Conservation (phyloP, 2,888 invertebrate genomes). For the Frankliniella fusca region DNA sequence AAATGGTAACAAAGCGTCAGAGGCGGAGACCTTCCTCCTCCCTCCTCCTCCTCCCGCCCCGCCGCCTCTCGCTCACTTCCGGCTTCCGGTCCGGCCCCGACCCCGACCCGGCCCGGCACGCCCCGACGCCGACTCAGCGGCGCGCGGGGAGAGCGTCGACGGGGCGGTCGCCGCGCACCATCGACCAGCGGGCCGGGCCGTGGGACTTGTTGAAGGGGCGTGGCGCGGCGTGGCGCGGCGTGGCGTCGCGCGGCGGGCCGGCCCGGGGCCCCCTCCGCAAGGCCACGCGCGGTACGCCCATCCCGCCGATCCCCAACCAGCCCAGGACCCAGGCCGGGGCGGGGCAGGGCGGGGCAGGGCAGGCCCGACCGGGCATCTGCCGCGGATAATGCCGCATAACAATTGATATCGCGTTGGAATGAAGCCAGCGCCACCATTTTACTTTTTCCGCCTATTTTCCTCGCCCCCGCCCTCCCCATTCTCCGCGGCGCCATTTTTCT, state of each 20-base stretch:
- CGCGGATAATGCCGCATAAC: constrained; percentile 21
- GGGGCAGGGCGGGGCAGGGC: not conserved
- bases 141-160: too few relatives aligned
- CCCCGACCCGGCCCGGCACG: too few relatives aligned
- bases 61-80: too few relatives aligned
- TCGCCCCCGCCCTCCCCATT: not conserved
- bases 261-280: not conserved
- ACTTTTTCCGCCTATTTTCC: not conserved
- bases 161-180: too few relatives aligned
- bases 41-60: not conserved
- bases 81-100: too few relatives aligned
- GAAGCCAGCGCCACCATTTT: not conserved
- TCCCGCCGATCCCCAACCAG: not conserved
- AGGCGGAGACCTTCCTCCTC: too few relatives aligned
- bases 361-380: not conserved
- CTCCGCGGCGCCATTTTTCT: not conserved
- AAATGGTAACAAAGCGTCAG: too few relatives aligned
- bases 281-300: not conserved
- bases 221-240: not conserved
- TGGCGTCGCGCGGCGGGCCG: not conserved
- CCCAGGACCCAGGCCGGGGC: not conserved
- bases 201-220: not conserved
- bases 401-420: constrained; percentile 20
- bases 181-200: too few relatives aligned
- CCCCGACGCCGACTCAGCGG: too few relatives aligned